phyloP scores from a whole-genome alignment of 2,113 vertebrate genomes.

The Callionymus lyra region DNA sequence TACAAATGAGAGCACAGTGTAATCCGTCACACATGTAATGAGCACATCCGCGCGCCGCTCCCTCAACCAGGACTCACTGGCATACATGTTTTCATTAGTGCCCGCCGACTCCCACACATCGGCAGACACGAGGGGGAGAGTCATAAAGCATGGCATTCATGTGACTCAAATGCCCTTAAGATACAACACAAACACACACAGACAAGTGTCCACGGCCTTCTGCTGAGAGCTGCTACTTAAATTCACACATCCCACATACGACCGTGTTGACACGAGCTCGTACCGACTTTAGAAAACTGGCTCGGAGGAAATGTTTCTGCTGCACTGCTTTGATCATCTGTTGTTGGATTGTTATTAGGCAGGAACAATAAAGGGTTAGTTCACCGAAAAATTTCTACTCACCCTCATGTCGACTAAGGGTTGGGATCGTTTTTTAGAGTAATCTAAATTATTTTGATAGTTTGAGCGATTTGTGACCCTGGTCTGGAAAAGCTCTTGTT shows the following conservation, averaged over 20 bases:
- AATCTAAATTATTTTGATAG: no score
- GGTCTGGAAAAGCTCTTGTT: no score
- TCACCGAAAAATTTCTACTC: no score
- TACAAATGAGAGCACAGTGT: constrained; percentile 50
- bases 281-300: no score
- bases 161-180: constrained; percentile 10
- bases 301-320: no score
- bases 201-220: neutral
- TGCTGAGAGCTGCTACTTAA: constrained; percentile 3
- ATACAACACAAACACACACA: constrained; percentile 10
- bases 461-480: no score
- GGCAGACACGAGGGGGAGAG: constrained; percentile 2
- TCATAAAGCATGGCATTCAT: constrained; percentile 10
- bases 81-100: neutral
- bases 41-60: constrained; percentile 13
- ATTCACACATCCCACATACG: neutral
- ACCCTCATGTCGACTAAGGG: no score
- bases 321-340: no score
- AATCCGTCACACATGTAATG: constrained; percentile 40
- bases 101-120: constrained; percentile 9
- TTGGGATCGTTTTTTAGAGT: no score
- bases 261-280: no score
- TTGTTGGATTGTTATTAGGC: no score
- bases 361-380: no score
- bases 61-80: constrained; percentile 15